Base-by-base conservation (phyloP, 1,140 invertebrate species). In the Watersipora subatra region DNA sequence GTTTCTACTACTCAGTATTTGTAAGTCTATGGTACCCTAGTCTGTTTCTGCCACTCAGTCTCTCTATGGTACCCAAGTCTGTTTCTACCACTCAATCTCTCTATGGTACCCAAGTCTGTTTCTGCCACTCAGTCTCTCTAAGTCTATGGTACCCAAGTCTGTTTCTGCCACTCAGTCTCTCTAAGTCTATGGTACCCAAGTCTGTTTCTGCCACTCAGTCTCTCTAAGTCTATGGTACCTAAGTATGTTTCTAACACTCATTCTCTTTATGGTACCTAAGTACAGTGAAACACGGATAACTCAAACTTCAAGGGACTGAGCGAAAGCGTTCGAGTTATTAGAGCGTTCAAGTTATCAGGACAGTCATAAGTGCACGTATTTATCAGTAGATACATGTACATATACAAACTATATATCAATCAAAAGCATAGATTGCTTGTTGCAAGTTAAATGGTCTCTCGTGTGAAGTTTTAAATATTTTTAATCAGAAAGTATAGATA, bases 31-130 rank as follows among this genome's bases (percentile, higher is more conserved):
- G 55, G 27, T 63, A 1, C 29, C 62, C n/a, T 28, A 17, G 26
- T 63, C 62, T 63, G 26, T 63, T 28, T 63, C 28, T 63, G 26
- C 46, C 62, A 56, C 62, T 63, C 61, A 24, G 61, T 65, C 62
- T 65, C 64, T 65, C 64, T 65, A 59, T 65, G 61, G 61, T 64
- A 59, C 30, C 64, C 64, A 59, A 64, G 61, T 65, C 64, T 65
- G 61, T 65, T 61, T 65, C 61, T 65, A 59, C 64, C 64, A 28
- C 64, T 65, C 64, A 64, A 19, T 65, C 64, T 64, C 22, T 65
- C 62, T 65, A 59, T 65, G 61, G 17, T 29, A 12, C 64, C 64
- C 28, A 20, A 26, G 12, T 64, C 64, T 65, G 20, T 65, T 61
- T 65, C 64, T 64, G 24, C 64, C 62, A 64, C 63, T 66, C 64